phyloP scores from a whole-genome alignment of 2,888 invertebrate species.

The Sthenelais limicola region DNA sequence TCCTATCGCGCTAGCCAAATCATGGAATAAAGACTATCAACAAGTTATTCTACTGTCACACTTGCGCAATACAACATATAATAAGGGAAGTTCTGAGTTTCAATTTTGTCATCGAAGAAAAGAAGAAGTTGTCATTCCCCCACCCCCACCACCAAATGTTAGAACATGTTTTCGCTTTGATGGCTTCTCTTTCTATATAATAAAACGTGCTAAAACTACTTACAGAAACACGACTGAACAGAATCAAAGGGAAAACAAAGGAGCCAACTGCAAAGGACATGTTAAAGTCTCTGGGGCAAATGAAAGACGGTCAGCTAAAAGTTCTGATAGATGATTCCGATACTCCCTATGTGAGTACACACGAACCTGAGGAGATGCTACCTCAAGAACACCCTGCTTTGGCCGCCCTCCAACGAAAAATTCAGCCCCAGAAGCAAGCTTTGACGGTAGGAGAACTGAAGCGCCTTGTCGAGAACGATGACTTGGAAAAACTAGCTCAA shows the following conservation, averaged over 20 bases:
- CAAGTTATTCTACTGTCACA: no score
- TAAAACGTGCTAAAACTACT: no score
- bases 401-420: slow-evolving; percentile 22
- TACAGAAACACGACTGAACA: slow-evolving; percentile 24
- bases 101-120: no score
- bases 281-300: slow-evolving; percentile 13
- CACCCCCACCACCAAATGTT: no score
- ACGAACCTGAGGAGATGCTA: background rate
- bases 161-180: no score
- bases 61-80: no score
- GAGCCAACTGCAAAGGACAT: slow-evolving; percentile 30
- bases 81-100: no score
- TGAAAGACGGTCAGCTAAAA: slow-evolving; percentile 24
- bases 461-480: slow-evolving; percentile 28
- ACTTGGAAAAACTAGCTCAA: slow-evolving; percentile 9
- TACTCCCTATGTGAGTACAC: slow-evolving; percentile 7
- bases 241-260: background rate
- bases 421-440: slow-evolving; percentile 30
- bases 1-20: no score
- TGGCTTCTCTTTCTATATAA: no score
- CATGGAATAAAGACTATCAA: no score
- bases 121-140: no score
- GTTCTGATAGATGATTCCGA: slow-evolving; percentile 10
- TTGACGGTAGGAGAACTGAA: slow-evolving; percentile 16
- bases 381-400: slow-evolving; percentile 1